These are phyloP conservation scores for Torymus texanus DNA, from an alignment of 2,888 invertebrate genomes.

Conservation along the genomic window DNA sequence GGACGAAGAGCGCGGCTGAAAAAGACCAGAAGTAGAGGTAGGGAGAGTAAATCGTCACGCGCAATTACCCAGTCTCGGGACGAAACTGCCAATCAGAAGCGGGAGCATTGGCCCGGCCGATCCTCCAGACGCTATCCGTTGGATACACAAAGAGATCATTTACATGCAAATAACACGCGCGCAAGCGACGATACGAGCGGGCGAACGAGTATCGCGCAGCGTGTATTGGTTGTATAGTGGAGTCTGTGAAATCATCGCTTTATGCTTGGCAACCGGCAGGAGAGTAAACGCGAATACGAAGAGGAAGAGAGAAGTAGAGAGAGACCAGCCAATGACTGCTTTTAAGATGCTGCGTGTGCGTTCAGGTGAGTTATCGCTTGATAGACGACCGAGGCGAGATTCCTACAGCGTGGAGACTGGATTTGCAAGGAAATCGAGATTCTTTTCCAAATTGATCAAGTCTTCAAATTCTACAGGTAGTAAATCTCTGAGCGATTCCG, in stretches of 20 bases:
- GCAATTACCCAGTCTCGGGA: constrained; percentile 57
- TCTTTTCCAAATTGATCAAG: too few species aligned
- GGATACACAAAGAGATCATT: constrained; percentile 35
- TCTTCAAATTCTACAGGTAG: too few species aligned
- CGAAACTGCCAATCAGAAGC: constrained; percentile 57
- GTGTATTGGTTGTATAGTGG: neutral
- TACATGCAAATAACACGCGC: constrained; percentile 39
- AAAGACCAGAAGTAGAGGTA: neutral
- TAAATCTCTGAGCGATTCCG: too few species aligned
- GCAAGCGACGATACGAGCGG: constrained; percentile 3
- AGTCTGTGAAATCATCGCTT: constrained; percentile 8
- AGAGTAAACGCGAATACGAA: too few species aligned
- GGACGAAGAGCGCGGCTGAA: neutral
- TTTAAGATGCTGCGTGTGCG: too few species aligned
- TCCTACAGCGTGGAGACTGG: too few species aligned
- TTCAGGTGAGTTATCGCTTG: too few species aligned
- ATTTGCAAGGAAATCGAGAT: too few species aligned
- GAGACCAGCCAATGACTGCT: too few species aligned
- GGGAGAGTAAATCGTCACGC: constrained; percentile 57
- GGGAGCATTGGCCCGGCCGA: constrained; percentile 39
- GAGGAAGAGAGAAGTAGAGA: too few species aligned
- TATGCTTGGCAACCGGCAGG: neutral
- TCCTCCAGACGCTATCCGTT: neutral
- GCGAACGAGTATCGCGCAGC: neutral
- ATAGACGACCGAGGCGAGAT: too few species aligned